Evolutionary conservation across 2,888 invertebrate species (phyloP).

Genomic region (Sympetrum striolatum): DNA sequence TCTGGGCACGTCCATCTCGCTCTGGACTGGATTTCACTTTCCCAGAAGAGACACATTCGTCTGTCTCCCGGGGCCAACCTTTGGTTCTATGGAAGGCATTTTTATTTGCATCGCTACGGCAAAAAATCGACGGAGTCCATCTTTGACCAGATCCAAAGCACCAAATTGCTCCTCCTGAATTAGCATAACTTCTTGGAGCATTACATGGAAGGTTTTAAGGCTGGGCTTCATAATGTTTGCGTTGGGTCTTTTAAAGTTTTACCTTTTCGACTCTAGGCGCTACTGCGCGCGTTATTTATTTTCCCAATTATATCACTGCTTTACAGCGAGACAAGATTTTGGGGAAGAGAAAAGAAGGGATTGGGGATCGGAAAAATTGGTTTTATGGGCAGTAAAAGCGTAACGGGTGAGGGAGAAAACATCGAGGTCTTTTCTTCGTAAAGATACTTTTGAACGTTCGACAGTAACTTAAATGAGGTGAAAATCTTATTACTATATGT

Average conservation of each 20-base stretch:
- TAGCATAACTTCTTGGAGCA: neutral
- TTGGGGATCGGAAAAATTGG: too few species aligned
- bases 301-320: neutral
- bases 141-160: neutral
- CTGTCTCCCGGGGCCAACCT: neutral
- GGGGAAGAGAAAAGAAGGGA: neutral
- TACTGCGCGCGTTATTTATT: neutral
- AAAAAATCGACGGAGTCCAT: neutral
- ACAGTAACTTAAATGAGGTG: too few species aligned
- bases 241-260: too few species aligned
- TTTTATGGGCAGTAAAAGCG: too few species aligned
- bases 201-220: neutral
- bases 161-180: neutral
- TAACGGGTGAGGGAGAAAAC: too few species aligned
- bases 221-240: too few species aligned
- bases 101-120: neutral
- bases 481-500: too few species aligned
- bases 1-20: neutral
- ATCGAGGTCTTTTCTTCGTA: too few species aligned
- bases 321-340: neutral
- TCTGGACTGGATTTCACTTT: neutral
- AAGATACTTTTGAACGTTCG: too few species aligned
- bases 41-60: neutral
- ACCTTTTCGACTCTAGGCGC: too few species aligned
- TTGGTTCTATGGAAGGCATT: neutral